These are phyloP conservation scores for Phrynocephalus vlangalii DNA, from an alignment of 2,797 vertebrate genomes.

Conservation along the genomic window DNA sequence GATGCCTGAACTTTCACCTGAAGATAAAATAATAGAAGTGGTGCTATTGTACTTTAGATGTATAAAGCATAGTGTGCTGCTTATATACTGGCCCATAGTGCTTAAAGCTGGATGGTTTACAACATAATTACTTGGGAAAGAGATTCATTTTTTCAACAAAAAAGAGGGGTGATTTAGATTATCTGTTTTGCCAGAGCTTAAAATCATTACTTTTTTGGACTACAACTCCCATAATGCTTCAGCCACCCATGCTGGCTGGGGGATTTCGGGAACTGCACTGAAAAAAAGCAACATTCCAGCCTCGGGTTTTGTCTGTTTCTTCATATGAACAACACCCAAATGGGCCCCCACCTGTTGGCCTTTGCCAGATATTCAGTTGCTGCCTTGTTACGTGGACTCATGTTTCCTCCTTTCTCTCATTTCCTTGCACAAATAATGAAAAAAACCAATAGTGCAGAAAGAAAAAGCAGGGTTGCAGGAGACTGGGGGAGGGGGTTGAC, in stretches of 20 bases:
- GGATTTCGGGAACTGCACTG: too few species aligned
- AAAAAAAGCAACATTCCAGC: too few species aligned
- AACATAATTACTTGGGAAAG: neutral
- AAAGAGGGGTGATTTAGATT: neutral
- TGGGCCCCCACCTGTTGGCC: conserved; percentile 20
- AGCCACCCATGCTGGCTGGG: too few species aligned
- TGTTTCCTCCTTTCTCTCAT: neutral
- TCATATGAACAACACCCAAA: neutral
- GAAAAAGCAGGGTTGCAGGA: conserved; percentile 17
- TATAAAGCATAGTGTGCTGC: too few species aligned
- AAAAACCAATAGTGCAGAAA: conserved; percentile 40
- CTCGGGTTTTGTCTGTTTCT: neutral
- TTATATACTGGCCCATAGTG: too few species aligned
- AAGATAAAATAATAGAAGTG: too few species aligned
- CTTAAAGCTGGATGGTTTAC: too few species aligned
- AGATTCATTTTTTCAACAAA: neutral
- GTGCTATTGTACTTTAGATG: too few species aligned
- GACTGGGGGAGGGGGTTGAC: neutral
- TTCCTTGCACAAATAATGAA: conserved; percentile 69
- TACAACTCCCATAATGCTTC: too few species aligned
- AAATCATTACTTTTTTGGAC: too few species aligned
- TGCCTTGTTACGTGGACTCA: conserved; percentile 37
- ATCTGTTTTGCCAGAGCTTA: neutral
- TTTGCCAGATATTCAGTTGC: conserved; percentile 28
- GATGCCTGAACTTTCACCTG: too few species aligned